A percentile compares a stretch with the other conserved stretches of the same genome.
phyloP scores from a whole-genome alignment of 2,888 invertebrate genomes.

The Ochlodes sylvanus region DNA sequence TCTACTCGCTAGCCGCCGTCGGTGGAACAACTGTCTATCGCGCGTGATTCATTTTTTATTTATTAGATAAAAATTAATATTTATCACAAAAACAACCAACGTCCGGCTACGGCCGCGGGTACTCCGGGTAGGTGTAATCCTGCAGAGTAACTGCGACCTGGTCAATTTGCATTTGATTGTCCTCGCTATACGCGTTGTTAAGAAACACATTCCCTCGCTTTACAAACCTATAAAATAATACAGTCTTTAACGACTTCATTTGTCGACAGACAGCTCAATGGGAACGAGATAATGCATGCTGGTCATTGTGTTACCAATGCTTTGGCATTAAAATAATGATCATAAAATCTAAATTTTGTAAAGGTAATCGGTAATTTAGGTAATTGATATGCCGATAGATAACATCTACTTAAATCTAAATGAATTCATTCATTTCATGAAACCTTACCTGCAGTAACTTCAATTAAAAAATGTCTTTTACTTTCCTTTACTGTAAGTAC shows the following conservation, averaged over 20 bases:
- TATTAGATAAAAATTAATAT: too few species aligned
- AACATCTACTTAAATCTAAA: not conserved
- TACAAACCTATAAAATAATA: conserved; percentile 11
- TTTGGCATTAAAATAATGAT: conserved; percentile 9
- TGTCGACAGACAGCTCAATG: conserved; percentile 21
- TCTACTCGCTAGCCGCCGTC: too few species aligned
- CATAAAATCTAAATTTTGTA: conserved; percentile 4
- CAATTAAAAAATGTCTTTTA: too few species aligned
- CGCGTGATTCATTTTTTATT: too few species aligned
- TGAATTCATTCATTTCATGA: too few species aligned
- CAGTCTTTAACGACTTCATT: conserved; percentile 18
- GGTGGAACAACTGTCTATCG: too few species aligned
- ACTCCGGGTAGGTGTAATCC: not conserved
- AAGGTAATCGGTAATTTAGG: not conserved
- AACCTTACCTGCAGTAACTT: too few species aligned
- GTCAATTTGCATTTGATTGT: conserved; percentile 2
- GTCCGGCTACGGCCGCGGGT: too few species aligned
- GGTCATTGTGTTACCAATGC: conserved; percentile 11
- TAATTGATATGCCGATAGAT: conserved; percentile 6
- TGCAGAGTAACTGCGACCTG: conserved; percentile 1
- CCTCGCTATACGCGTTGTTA: not conserved
- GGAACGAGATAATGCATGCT: not conserved
- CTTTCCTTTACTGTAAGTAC: not conserved
- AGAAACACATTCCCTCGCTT: not conserved
- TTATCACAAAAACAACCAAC: too few species aligned